Conservation (phyloP, 2,797 vertebrate genomes). For the Coendou prehensilis region DNA sequence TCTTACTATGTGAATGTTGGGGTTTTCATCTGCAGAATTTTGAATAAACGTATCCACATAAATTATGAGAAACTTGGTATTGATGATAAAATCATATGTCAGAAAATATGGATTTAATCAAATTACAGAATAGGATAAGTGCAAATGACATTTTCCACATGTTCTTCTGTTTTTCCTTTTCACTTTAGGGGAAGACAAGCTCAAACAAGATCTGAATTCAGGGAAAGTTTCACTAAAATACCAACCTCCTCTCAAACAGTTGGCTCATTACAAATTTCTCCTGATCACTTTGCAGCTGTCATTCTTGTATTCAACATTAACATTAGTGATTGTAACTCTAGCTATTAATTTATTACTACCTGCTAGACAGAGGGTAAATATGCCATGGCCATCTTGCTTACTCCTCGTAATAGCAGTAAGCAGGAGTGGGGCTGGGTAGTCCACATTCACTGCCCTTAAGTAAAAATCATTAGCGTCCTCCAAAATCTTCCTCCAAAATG, state of each 20-base stretch:
- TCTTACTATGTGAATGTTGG: not conserved
- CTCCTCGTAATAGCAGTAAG: not conserved
- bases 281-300: not conserved
- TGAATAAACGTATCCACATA: not conserved
- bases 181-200: not conserved
- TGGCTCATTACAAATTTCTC: not conserved
- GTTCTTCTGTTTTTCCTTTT: not conserved
- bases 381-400: not conserved
- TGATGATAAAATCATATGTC: not conserved
- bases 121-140: not conserved
- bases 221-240: not conserved
- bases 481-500: not conserved
- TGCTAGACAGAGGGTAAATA: not conserved
- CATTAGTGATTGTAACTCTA: not conserved
- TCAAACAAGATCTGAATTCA: not conserved
- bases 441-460: not conserved
- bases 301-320: not conserved
- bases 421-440: accelerated
- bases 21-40: not conserved
- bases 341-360: no score
- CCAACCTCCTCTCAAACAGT: not conserved
- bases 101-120: not conserved
- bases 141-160: not conserved
- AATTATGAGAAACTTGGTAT: not conserved
- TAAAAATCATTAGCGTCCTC: not conserved